phyloP scores from a whole-genome alignment of 2,797 vertebrate genomes.

The Mormyrus proboscirostris region DNA sequence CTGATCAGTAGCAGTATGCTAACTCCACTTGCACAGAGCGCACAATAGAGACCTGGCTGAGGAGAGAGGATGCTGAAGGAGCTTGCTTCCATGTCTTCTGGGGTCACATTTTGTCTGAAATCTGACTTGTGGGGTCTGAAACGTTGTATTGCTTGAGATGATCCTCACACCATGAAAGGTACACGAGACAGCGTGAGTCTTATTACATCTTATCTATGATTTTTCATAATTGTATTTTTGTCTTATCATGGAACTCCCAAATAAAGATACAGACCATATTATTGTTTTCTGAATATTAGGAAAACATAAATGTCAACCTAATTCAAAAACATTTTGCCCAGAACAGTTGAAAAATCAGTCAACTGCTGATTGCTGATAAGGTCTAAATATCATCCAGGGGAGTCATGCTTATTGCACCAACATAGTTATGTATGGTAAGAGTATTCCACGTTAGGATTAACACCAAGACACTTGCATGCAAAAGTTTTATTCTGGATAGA shows the following conservation, averaged over 20 bases:
- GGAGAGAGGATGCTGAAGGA: neutral
- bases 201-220: neutral
- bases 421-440: neutral
- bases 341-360: neutral
- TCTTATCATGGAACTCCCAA: neutral
- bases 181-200: neutral
- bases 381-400: neutral
- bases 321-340: neutral
- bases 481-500: neutral
- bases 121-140: slow-evolving; percentile 3
- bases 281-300: neutral
- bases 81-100: neutral
- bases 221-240: neutral
- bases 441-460: neutral
- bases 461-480: neutral
- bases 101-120: neutral
- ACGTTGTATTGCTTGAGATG: neutral
- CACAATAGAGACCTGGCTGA: neutral
- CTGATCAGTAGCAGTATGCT: neutral
- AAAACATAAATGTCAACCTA: neutral
- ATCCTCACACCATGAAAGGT: neutral
- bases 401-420: neutral
- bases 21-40: neutral
- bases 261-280: neutral
- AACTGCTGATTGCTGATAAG: neutral